These are phyloP conservation scores for Cyprinodon tularosa DNA, from an alignment of 2,113 vertebrate species.

Conservation along the genomic window DNA sequence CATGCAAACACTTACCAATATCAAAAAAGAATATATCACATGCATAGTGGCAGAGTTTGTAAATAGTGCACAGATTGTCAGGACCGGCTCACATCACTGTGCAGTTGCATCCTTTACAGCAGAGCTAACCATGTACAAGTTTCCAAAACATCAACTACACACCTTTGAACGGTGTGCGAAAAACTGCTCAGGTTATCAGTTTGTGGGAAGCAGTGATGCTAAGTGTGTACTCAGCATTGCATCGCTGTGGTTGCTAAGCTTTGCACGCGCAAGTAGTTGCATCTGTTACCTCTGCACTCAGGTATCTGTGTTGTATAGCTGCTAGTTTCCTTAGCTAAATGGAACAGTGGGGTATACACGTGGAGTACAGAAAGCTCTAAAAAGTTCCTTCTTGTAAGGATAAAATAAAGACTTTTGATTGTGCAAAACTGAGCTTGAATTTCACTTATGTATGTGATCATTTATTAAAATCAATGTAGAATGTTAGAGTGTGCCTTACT, in stretches of 20 bases:
- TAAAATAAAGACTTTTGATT: too few species aligned
- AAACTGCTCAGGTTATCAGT: slow-evolving; percentile 1
- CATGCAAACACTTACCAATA: neutral
- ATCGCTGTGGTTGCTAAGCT: slow-evolving; percentile 17
- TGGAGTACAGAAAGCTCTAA: neutral
- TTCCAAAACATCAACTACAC: slow-evolving; percentile 29
- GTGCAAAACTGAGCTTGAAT: neutral
- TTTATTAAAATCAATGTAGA: neutral
- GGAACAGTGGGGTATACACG: neutral
- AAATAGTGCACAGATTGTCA: neutral
- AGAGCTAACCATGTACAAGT: slow-evolving; percentile 36
- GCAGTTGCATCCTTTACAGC: slow-evolving; percentile 7
- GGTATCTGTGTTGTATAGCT: neutral
- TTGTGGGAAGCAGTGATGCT: slow-evolving; percentile 20
- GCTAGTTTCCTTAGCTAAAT: neutral
- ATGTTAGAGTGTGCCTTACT: slow-evolving; percentile 83
- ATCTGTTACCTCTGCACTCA: neutral
- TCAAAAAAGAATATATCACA: neutral
- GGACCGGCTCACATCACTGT: slow-evolving; percentile 14
- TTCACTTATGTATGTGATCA: neutral
- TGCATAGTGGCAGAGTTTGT: neutral
- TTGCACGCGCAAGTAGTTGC: neutral
- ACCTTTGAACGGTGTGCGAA: slow-evolving; percentile 26
- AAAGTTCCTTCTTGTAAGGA: neutral
- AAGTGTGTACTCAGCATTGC: neutral